Evolutionary conservation across 2,797 vertebrate species (phyloP), one percentile per base, ranked within the genome.

Genomic region (Chloroceryle amazona): DNA sequence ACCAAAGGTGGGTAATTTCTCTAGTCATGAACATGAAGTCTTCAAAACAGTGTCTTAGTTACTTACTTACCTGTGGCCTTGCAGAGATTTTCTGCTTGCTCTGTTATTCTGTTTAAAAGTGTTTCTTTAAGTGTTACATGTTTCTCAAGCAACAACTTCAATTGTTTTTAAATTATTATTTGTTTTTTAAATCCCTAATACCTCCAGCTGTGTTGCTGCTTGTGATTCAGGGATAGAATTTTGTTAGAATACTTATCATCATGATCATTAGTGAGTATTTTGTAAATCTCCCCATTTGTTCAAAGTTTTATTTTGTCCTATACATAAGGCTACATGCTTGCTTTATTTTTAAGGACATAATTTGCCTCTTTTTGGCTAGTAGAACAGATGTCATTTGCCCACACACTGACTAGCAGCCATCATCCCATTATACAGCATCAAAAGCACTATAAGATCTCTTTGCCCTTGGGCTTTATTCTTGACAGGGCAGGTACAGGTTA

Each of bases 321-420:
- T 51, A 62, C 52, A 54, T 86, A 91, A 71, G 39, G 52, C 44
- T 82, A 57, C 35, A 61, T 66, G 35, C 33, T 75, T 82, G 35
- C 52, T 85, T 89, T 89, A 82, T 70, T 82, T 87, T 55, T 72
- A 67, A 89, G 71, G 60, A 71, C 52, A 49, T 46, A 91, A 23
- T 22, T 76, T 46, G 31, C 25, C 21, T 78, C 39, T 81, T 91
- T n/a, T 83, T 91, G 67, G 33, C 73, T 79, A 44, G 89, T 17
- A 76, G 42, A 90, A 65, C 73, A 94, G 84, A 81, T 49, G 47
- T 21, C 18, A 63, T 89, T 96, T 91, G 65, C 79, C 44, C 55
- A 66, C 73, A 70, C 54, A 54, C 5, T 46, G 35, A 62, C 79
- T 76, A 76, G 25, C 71, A 85, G 35, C 13, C 85, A 23, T 51